Conservation (phyloP, 2,888 invertebrate genomes). For the Hirtodrosophila histrioides region DNA sequence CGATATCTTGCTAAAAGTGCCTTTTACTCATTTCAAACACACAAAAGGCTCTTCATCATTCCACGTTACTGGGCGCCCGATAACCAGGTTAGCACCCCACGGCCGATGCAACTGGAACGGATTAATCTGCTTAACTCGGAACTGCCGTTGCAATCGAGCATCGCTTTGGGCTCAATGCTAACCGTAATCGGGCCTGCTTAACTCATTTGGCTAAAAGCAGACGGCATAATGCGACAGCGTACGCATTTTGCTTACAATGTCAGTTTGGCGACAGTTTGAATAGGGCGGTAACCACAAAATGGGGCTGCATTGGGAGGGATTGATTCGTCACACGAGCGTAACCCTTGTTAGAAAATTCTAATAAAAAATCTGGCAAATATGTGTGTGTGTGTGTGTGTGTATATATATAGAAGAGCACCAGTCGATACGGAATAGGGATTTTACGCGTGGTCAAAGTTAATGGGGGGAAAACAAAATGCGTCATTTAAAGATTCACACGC, state of each 20-base stretch:
- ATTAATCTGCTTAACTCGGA: slow-evolving; percentile 32
- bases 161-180: slow-evolving; percentile 4
- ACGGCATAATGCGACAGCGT: slow-evolving; percentile 41
- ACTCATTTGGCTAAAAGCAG: slow-evolving; percentile 43
- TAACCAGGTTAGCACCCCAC: slow-evolving; percentile 9
- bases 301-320: slow-evolving; percentile 17
- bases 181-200: slow-evolving; percentile 36
- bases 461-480: slow-evolving; percentile 51
- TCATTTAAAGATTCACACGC: slow-evolving; percentile 38
- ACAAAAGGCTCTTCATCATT: no score
- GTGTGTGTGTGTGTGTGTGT: neutral
- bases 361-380: slow-evolving; percentile 22
- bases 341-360: slow-evolving; percentile 10
- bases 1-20: no score
- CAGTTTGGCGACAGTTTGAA: slow-evolving; percentile 5
- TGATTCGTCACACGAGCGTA: slow-evolving; percentile 33
- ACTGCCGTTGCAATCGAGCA: slow-evolving; percentile 9
- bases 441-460: slow-evolving; percentile 44
- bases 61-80: neutral
- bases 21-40: no score
- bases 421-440: neutral
- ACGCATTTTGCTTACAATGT: slow-evolving; percentile 19
- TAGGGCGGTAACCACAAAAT: no score
- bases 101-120: slow-evolving; percentile 14
- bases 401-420: neutral